Evolutionary conservation across 2,888 invertebrate species (phyloP).

Genomic region (Dryococelus australis): DNA sequence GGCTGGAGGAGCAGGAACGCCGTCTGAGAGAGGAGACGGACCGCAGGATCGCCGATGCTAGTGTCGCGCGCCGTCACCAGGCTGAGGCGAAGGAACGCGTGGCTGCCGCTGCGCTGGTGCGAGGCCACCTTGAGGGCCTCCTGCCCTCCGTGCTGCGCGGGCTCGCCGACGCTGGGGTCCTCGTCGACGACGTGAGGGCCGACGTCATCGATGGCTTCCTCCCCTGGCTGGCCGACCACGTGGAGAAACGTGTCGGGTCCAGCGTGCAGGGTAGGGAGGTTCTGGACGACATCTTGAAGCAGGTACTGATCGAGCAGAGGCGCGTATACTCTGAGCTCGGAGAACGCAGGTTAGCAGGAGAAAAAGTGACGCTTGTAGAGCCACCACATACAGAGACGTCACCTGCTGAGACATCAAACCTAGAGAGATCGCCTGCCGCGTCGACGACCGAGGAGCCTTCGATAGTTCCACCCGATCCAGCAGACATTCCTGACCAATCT

Average conservation of each 20-base stretch:
- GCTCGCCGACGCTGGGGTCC: conserved; percentile 76
- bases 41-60: conserved; percentile 57
- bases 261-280: not conserved
- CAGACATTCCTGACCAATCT: no score
- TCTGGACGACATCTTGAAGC: not conserved
- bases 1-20: conserved; percentile 61
- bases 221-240: not conserved
- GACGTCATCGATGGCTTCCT: conserved; percentile 12
- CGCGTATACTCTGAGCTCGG: not conserved
- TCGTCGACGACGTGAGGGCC: conserved; percentile 63
- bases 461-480: not conserved
- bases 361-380: not conserved
- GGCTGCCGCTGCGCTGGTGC: conserved; percentile 82
- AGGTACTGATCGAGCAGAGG: conserved; percentile 1
- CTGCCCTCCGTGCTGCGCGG: conserved; percentile 84
- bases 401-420: not conserved
- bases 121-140: conserved; percentile 86
- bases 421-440: not conserved
- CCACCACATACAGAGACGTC: no score
- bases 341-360: not conserved
- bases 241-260: not conserved
- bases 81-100: conserved; percentile 73
- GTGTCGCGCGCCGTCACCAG: conserved; percentile 67
- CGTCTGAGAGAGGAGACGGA: conserved; percentile 49
- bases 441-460: not conserved